A percentile compares a stretch with the other conserved stretches of the same genome.
These are phyloP conservation scores for Mimachlamys varia DNA, from an alignment of 2,888 invertebrate genomes.

Conservation along the genomic window DNA sequence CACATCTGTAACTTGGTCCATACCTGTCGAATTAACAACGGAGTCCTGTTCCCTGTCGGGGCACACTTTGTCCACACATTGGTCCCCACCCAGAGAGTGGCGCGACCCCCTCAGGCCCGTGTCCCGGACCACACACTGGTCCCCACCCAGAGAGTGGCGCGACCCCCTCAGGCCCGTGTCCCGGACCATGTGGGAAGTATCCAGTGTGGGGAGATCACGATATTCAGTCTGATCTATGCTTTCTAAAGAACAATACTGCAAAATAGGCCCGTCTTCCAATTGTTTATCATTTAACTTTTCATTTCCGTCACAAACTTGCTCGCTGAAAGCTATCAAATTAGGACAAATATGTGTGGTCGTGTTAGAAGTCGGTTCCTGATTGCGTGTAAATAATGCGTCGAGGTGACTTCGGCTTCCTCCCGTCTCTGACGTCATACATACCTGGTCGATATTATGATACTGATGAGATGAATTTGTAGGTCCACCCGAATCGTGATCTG, in stretches of 20 bases:
- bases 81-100: too few relatives aligned
- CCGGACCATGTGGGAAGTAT: neutral
- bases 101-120: neutral
- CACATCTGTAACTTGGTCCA: neutral
- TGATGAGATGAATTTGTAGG: neutral
- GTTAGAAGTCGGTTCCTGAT: neutral
- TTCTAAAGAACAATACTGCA: neutral
- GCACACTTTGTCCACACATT: too few relatives aligned
- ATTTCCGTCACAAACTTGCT: neutral
- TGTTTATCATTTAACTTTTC: neutral
- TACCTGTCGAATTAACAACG: too few relatives aligned
- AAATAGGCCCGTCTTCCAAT: neutral
- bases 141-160: too few relatives aligned
- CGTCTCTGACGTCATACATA: neutral
- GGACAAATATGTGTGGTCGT: neutral
- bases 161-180: neutral
- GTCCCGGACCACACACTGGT: neutral
- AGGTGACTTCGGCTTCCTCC: neutral
- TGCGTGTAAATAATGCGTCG: neutral
- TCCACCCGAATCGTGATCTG: neutral
- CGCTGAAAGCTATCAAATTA: neutral
- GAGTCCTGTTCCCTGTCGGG: too few relatives aligned
- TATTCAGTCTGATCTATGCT: neutral
- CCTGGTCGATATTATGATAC: constrained; percentile 1
- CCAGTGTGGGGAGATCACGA: neutral